These are phyloP conservation scores for Trichopria drosophilae DNA, from an alignment of 2,888 invertebrate species.

Conservation along the genomic window DNA sequence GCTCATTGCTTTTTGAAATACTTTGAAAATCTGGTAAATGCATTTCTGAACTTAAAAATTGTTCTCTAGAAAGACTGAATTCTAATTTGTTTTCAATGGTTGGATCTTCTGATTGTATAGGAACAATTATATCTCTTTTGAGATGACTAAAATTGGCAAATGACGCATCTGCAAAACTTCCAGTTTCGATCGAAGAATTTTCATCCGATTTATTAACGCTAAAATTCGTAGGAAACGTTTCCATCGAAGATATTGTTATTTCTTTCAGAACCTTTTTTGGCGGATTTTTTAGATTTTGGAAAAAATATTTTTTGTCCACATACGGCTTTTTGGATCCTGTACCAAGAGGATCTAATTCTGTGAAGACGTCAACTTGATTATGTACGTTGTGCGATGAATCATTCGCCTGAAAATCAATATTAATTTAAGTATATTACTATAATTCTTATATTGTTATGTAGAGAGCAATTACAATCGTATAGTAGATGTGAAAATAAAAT, in stretches of 20 bases:
- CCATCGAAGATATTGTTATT: conserved; percentile 62
- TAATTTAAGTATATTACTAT: too few relatives aligned
- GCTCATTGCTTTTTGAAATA: too few relatives aligned
- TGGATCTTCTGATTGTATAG: conserved; percentile 59
- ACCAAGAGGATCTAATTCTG: conserved; percentile 90
- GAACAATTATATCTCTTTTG: conserved; percentile 69
- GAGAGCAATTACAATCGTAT: not conserved
- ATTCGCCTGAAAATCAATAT: conserved; percentile 1
- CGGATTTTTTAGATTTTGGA: conserved; percentile 92
- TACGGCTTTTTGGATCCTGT: conserved; percentile 90
- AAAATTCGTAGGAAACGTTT: conserved; percentile 53
- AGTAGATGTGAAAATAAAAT: not conserved
- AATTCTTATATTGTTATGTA: not conserved
- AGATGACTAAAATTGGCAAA: conserved; percentile 32
- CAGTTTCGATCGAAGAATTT: conserved; percentile 43
- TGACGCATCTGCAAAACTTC: too few relatives aligned
- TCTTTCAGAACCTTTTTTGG: conserved; percentile 91
- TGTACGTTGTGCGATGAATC: conserved; percentile 43
- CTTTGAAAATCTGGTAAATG: too few relatives aligned
- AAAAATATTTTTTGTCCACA: conserved; percentile 94
- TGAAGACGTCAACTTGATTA: conserved; percentile 77
- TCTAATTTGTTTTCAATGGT: too few relatives aligned
- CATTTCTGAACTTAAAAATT: too few relatives aligned
- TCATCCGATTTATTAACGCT: too few relatives aligned
- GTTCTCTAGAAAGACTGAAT: too few relatives aligned